Evolutionary conservation across 92 coral and sea anemone genomes (phyloP).

Genomic region (Meandrina meandrites): DNA sequence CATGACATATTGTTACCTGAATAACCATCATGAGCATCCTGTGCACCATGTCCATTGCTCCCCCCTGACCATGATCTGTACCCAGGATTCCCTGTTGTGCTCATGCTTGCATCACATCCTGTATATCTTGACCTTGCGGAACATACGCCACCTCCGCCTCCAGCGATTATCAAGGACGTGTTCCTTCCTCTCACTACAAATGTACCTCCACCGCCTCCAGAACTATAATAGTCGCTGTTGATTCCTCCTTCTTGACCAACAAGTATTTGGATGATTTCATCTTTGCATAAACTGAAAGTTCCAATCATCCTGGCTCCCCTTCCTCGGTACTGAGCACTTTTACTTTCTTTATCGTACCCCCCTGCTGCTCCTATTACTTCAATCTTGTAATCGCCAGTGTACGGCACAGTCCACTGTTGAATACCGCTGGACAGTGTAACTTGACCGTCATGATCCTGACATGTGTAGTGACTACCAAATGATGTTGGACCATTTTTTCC

Average conservation of each 20-base stretch:
- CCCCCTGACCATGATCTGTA: not conserved
- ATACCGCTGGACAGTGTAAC: slow-evolving; percentile 4
- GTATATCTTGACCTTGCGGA: not conserved
- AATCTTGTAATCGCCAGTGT: slow-evolving; percentile 44
- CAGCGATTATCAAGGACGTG: not conserved
- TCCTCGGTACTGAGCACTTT: slow-evolving; percentile 37
- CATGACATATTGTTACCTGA: not conserved
- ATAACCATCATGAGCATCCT: not conserved
- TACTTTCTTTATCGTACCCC: slow-evolving; percentile 30
- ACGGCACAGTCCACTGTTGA: slow-evolving; percentile 6
- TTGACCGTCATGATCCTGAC: not conserved
- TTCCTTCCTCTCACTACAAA: not conserved
- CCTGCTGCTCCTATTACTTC: slow-evolving; percentile 65
- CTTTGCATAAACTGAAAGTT: slow-evolving; percentile 39
- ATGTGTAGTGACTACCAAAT: not conserved
- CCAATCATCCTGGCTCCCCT: slow-evolving; percentile 67
- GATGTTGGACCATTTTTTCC: slow-evolving; percentile 13
- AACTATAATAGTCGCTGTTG: not conserved
- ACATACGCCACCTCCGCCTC: not conserved
- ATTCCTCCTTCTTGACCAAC: slow-evolving; percentile 70
- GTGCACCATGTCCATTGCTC: not conserved
- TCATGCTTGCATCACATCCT: not conserved
- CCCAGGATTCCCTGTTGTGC: not conserved
- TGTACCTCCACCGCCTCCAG: not conserved
- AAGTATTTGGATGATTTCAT: slow-evolving; percentile 39